Evolutionary conservation across 2,888 invertebrate genomes (phyloP), one percentile per base, ranked within the genome.

Genomic region (Pristionchus entomophagus): DNA sequence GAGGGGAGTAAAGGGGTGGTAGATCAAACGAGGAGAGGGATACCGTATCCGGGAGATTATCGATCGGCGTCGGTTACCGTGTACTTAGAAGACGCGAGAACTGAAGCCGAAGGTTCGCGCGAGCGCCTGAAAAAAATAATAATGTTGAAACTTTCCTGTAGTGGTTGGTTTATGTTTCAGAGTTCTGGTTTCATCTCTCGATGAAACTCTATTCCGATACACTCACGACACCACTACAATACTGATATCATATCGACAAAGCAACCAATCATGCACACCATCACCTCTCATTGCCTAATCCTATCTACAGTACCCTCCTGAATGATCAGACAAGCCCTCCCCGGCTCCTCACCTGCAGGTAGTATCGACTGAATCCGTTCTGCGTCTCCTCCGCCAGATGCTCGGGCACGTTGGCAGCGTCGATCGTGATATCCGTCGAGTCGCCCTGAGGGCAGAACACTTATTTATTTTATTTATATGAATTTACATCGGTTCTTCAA

Each of bases 71-170:
- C n/a, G 80, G 19, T 14, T 65, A 35, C 65, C 65, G 35, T 65
- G 35, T 22, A 22, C 35, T 93, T 92, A 94, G 90, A 94, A 94
- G 22, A 95, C 91, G 22, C 93, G 89, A 4, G 94, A 94, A 35
- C 97, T 97, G 94, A 96, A 97, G 78, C 97, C 97, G 94, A 98
- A 97, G 0, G 96, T 96, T 88, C 96, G 95, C 94, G 97, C 97
- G 94, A 99, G 97, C 91, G 97, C 96, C 93, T 97, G 96, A 96
- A 97, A 98, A 94, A 99, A 99, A 94, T 98, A n/a, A n/a, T n/a
- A n/a, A n/a, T n/a, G n/a, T n/a, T n/a, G n/a, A n/a, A n/a, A n/a
- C n/a, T n/a, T 62, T 62, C n/a, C n/a, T 10, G 29, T 22, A 26
- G n/a, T n/a, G n/a, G n/a, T n/a, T n/a, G n/a, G n/a, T n/a, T n/a